Evolutionary conservation across 2,113 vertebrate species (phyloP), one percentile per base, ranked within the genome.

Genomic region (Oxygymnocypris stewartii): DNA sequence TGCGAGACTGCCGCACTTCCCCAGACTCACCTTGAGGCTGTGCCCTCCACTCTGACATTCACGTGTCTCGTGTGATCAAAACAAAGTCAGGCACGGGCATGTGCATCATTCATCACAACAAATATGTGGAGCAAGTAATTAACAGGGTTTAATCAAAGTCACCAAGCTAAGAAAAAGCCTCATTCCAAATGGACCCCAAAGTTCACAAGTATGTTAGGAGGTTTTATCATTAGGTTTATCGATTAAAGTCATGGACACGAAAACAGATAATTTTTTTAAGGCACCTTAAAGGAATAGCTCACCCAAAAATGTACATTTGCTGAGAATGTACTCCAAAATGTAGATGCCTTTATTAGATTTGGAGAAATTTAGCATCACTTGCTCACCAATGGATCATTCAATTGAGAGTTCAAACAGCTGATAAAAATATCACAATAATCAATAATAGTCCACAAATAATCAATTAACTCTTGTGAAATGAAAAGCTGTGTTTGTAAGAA

Each of bases 71-170:
- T 76, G 88, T 75, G 88, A 85, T 90, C 85, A 90, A 84, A 88
- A 90, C 85, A 85, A 85, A 90, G 82, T 85, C 79, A 80, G 85
- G 86, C 49, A 37, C 49, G 51, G 74, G 78, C 65, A 16, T 82
- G 73, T 49, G 75, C 73, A 82, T 85, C 82, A 88, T 88, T 88
- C 69, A 85, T 88, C 85, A 88, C 51, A 69, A 85, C 80, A 79
- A 82, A 87, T 85, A 88, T 82, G 82, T 51, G 59, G 77, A 79
- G 87, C 61, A 84, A 49, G 78, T 88, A 88, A 89, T 88, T 88
- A 88, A 89, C 61, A 44, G 71, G 79, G 83, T 79, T 87, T 85
- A 85, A 89, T 89, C 86, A 87, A 79, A 85, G 73, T 89, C 73
- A 71, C 76, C 85, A 74, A 51, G 61, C 11, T 20, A 25, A 28